These are phyloP conservation scores for Pelodiscus sinensis DNA, from an alignment of 2,113 vertebrate species.

Conservation along the genomic window DNA sequence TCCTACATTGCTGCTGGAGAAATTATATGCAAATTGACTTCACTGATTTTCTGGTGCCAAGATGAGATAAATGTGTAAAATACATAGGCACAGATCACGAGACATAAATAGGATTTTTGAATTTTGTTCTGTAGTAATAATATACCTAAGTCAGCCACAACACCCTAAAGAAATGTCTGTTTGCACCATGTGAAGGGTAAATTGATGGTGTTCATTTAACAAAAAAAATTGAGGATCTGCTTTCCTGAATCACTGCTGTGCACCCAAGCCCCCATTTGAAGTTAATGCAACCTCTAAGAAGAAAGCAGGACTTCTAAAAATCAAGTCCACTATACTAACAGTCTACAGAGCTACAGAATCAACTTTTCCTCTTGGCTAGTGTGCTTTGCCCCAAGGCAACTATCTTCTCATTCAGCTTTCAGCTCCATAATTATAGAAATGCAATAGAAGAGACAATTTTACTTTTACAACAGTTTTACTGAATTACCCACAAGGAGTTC, in stretches of 20 bases:
- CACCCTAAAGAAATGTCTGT: background rate
- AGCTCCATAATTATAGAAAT: background rate
- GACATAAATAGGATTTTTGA: background rate
- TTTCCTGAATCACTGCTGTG: background rate
- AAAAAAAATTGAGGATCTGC: background rate
- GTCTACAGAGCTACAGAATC: background rate
- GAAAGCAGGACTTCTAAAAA: background rate
- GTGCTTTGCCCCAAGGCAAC: background rate
- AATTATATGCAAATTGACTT: background rate
- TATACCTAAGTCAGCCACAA: background rate
- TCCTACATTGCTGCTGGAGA: background rate
- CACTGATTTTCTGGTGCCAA: background rate
- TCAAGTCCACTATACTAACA: background rate
- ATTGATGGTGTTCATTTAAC: background rate
- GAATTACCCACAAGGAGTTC: background rate
- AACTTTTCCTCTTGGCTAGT: background rate
- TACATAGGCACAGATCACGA: background rate
- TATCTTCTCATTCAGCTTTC: conserved; percentile 18
- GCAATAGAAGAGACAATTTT: background rate
- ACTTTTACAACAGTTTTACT: background rate
- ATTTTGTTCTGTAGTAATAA: background rate
- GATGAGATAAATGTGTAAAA: background rate
- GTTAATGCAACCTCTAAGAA: background rate
- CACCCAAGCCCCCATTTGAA: background rate
- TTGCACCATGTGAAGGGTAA: background rate